These are phyloP conservation scores for Margaritifera margaritifera DNA, from an alignment of 2,888 invertebrate genomes.

Conservation along the genomic window DNA sequence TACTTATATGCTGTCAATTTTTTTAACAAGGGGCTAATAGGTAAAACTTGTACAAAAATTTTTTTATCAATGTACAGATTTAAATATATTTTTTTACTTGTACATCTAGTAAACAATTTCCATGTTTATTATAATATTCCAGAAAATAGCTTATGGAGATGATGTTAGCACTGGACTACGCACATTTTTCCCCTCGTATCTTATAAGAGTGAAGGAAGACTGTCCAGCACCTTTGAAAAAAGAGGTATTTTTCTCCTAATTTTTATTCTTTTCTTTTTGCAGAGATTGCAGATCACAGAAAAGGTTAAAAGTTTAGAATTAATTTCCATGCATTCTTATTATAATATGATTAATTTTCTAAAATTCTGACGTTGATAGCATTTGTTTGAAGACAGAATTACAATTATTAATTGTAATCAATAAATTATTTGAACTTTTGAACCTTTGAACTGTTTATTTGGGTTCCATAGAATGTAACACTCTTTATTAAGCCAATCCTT, in stretches of 20 bases:
- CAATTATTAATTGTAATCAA: too few species aligned
- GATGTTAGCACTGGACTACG: conserved; percentile 60
- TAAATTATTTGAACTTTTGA: too few species aligned
- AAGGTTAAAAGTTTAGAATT: neutral
- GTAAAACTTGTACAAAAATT: neutral
- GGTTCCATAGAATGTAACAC: neutral
- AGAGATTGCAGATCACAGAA: neutral
- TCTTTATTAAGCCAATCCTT: neutral
- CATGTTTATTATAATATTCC: conserved; percentile 19
- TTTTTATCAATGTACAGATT: neutral
- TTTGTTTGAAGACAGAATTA: too few species aligned
- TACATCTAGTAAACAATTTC: neutral
- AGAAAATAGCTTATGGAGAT: conserved; percentile 68
- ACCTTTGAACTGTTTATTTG: neutral
- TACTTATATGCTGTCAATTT: too few species aligned
- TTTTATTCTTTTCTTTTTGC: too few species aligned
- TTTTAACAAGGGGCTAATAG: too few species aligned
- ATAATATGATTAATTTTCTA: too few species aligned
- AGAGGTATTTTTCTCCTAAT: conserved; percentile 73
- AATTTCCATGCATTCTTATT: neutral
- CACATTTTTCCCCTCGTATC: conserved; percentile 79
- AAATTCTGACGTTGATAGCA: too few species aligned
- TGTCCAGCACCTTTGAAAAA: conserved; percentile 75
- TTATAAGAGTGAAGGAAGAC: conserved; percentile 79
- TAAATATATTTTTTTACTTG: neutral